A percentile compares a stretch with the other conserved stretches of the same genome.
These are phyloP conservation scores for Talpa occidentalis DNA, from an alignment of 2,113 vertebrate species.

Conservation along the genomic window DNA sequence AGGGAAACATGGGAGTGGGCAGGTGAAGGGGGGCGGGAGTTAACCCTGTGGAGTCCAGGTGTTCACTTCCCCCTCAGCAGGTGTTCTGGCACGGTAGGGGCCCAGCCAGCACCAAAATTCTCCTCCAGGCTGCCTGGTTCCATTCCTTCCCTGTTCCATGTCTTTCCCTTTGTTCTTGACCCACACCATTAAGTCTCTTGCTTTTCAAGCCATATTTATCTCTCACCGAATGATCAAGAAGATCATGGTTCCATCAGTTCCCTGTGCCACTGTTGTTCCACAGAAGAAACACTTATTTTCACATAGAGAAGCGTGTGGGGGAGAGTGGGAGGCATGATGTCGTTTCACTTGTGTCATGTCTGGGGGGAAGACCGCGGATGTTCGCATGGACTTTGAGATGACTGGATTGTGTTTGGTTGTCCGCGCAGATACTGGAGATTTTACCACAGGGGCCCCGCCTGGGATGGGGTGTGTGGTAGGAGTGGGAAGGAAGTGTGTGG, in stretches of 20 bases:
- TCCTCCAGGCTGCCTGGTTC: neutral
- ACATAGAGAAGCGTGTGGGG: neutral
- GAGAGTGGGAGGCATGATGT: neutral
- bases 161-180: conserved; percentile 30
- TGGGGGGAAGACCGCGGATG: neutral
- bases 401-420: neutral
- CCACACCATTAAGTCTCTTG: neutral
- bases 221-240: conserved; percentile 24
- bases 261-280: neutral
- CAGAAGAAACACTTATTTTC: neutral
- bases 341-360: conserved; percentile 1
- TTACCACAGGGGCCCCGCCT: neutral
- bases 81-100: neutral
- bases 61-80: conserved; percentile 30
- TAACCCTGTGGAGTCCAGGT: conserved; percentile 57
- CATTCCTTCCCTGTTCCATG: neutral
- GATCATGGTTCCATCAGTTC: conserved; percentile 12
- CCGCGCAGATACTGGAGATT: neutral
- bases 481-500: neutral
- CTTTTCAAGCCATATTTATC: neutral
- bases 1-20: conserved; percentile 59
- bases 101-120: neutral
- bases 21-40: conserved; percentile 37
- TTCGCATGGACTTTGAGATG: conserved; percentile 4
- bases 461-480: neutral